These are phyloP conservation scores for Amphiduros pacificus DNA, from an alignment of 2,888 invertebrate genomes.

Conservation along the genomic window DNA sequence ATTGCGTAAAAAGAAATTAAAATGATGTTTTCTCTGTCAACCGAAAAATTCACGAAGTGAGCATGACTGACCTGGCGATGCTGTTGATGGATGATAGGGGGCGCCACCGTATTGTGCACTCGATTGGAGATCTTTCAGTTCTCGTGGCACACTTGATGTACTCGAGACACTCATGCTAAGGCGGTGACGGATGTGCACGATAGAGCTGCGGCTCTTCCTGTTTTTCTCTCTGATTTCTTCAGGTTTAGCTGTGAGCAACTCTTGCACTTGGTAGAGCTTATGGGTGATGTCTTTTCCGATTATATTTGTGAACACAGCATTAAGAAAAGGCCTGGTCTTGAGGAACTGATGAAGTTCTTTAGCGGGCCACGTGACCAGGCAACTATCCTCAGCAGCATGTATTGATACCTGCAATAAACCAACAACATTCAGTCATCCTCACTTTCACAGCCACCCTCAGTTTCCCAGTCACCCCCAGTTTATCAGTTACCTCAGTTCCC, in stretches of 20 bases:
- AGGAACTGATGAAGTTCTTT: slow-evolving; percentile 75
- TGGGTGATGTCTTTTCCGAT: slow-evolving; percentile 84
- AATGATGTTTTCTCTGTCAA: too few relatives aligned
- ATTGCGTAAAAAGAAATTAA: too few relatives aligned
- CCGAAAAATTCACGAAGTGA: too few relatives aligned
- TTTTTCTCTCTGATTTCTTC: slow-evolving; percentile 4
- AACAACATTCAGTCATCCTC: background rate
- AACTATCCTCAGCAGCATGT: slow-evolving; percentile 76
- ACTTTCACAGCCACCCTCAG: background rate
- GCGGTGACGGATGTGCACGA: slow-evolving; percentile 5
- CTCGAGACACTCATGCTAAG: slow-evolving; percentile 6
- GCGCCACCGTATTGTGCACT: too few relatives aligned
- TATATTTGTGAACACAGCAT: slow-evolving; percentile 75
- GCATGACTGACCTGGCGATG: too few relatives aligned
- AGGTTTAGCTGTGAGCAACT: slow-evolving; percentile 20
- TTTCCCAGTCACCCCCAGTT: background rate
- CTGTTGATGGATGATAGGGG: too few relatives aligned
- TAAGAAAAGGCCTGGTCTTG: slow-evolving; percentile 73
- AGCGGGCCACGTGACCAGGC: slow-evolving; percentile 79
- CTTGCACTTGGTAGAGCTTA: slow-evolving; percentile 68
- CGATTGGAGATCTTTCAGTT: too few relatives aligned
- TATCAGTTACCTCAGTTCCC: background rate
- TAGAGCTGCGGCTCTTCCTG: background rate
- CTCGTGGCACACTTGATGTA: too few relatives aligned
- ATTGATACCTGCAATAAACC: slow-evolving; percentile 71